phyloP scores from a whole-genome alignment of 2,888 invertebrate species.

The Gymnocheta viridis region DNA sequence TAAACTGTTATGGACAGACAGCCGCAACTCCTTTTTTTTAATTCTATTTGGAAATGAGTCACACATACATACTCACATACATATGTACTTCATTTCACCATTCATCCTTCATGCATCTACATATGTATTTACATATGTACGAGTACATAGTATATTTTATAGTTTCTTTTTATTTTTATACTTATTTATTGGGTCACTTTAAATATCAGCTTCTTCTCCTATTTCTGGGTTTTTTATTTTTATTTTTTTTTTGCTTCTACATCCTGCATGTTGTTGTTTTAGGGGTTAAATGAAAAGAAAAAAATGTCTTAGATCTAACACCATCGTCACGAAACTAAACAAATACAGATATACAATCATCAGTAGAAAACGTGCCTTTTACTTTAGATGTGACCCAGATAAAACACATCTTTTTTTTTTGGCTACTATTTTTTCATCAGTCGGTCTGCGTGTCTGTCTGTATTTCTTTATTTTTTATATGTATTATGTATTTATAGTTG shows the following conservation, averaged over 20 bases:
- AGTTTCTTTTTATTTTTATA: background rate
- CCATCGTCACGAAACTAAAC: background rate
- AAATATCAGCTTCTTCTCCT: background rate
- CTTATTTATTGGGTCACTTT: constrained; percentile 56
- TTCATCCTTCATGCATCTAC: constrained; percentile 23
- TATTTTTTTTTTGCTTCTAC: background rate
- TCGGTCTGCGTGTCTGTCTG: background rate
- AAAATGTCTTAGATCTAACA: constrained; percentile 15
- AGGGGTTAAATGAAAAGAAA: constrained; percentile 28
- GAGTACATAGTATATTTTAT: constrained; percentile 15
- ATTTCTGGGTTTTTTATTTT: background rate
- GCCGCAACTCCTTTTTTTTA: constrained; percentile 12
- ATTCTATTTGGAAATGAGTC: constrained; percentile 35
- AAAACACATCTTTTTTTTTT: constrained; percentile 31
- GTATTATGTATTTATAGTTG: background rate
- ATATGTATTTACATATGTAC: background rate
- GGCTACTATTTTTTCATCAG: background rate
- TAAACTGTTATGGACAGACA: constrained; percentile 18
- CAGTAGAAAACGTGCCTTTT: constrained; percentile 1
- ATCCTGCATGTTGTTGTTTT: constrained; percentile 35
- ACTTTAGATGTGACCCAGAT: constrained; percentile 66
- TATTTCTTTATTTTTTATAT: background rate
- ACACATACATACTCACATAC: constrained; percentile 37
- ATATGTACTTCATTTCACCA: constrained; percentile 25
- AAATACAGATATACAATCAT: background rate